These are phyloP conservation scores for Damaliscus lunatus DNA, from an alignment of 2,113 vertebrate species.

Conservation along the genomic window DNA sequence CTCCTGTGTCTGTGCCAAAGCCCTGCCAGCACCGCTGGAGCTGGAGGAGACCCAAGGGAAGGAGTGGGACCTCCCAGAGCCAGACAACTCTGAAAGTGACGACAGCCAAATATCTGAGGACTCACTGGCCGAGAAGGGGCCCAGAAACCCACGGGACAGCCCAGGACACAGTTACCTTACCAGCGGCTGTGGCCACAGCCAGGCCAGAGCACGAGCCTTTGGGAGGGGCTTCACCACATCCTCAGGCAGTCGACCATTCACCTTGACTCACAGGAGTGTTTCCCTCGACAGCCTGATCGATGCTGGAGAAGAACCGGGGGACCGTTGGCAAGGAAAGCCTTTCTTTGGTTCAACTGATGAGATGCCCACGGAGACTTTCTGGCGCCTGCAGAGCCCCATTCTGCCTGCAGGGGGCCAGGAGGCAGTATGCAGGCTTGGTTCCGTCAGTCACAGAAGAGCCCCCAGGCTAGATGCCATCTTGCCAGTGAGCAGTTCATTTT, in stretches of 20 bases:
- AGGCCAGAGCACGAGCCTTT: neutral
- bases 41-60: constrained; percentile 74
- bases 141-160: constrained; percentile 46
- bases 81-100: constrained; percentile 88
- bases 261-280: constrained; percentile 70
- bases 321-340: constrained; percentile 63
- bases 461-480: constrained; percentile 54
- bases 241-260: neutral
- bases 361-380: constrained; percentile 85
- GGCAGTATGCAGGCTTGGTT: constrained; percentile 24
- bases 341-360: constrained; percentile 79
- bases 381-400: constrained; percentile 79
- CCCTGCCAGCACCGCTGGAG: constrained; percentile 79
- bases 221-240: neutral
- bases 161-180: neutral
- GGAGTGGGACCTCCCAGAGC: constrained; percentile 59
- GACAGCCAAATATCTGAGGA: constrained; percentile 94
- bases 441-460: neutral
- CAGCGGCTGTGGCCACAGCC: neutral
- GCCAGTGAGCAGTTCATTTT: constrained; percentile 76
- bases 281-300: constrained; percentile 78
- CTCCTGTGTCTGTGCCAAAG: constrained; percentile 84
- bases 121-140: constrained; percentile 82
- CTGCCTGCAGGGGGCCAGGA: constrained; percentile 30
- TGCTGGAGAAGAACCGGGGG: constrained; percentile 70